Conservation (phyloP, 92 coral and sea anemone species). For the Blastomussa wellsi region DNA sequence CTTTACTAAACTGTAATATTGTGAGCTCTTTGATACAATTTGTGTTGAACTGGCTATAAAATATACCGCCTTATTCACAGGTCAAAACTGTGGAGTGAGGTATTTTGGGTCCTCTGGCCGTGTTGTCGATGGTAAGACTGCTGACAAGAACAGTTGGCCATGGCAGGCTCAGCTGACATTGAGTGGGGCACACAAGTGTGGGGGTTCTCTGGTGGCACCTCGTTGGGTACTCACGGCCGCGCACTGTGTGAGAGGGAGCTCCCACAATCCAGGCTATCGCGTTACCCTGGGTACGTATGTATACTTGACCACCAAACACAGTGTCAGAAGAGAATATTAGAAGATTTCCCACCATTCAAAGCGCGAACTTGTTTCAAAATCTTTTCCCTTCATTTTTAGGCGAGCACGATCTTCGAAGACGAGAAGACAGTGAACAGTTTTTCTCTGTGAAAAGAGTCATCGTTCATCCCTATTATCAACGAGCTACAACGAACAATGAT, state of each 20-base stretch:
- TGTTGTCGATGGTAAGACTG: conserved; percentile 67
- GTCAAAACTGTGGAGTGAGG: conserved; percentile 54
- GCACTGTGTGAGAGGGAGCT: conserved; percentile 56
- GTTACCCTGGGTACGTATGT: conserved; percentile 38
- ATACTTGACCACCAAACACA: background rate
- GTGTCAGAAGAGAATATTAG: background rate
- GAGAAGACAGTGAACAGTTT: conserved; percentile 61
- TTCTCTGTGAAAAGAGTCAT: conserved; percentile 54
- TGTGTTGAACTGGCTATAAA: too few species aligned
- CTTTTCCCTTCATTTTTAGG: conserved; percentile 30
- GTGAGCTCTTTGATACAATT: too few species aligned
- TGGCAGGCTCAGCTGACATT: conserved; percentile 63
- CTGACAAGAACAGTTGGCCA: conserved; percentile 72
- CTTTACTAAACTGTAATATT: background rate
- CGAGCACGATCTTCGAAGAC: conserved; percentile 62
- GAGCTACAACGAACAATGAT: conserved; percentile 56
- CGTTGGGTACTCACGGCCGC: conserved; percentile 74
- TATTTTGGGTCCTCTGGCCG: conserved; percentile 52
- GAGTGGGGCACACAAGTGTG: conserved; percentile 54
- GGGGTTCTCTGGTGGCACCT: conserved; percentile 59
- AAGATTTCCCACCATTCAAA: background rate
- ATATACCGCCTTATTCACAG: conserved; percentile 14
- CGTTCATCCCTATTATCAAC: conserved; percentile 64
- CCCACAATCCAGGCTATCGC: conserved; percentile 23
- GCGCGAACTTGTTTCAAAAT: background rate